Percentiles rank a stretch among this genome's conserved stretches.
Evolutionary conservation across 1,140 invertebrate species (phyloP).

Genomic region (Eubasilissa regina): DNA sequence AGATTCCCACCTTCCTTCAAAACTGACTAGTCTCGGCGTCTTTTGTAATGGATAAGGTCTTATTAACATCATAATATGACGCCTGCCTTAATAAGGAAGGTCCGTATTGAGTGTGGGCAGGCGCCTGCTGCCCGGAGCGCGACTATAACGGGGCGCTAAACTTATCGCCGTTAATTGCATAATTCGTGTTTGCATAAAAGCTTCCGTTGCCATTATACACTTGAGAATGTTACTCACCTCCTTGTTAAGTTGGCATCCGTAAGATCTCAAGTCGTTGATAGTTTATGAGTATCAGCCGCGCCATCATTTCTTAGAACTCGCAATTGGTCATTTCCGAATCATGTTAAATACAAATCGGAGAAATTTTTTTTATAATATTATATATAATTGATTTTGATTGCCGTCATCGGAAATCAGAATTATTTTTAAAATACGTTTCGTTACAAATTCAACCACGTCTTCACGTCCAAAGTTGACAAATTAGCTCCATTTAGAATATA

Average conservation of each 20-base stretch:
- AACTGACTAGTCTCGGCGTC: not conserved
- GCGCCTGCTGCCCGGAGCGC: not conserved
- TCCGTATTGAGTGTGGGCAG: slow-evolving; percentile 8
- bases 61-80: slow-evolving; percentile 57
- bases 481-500: slow-evolving; percentile 33
- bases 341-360: no score
- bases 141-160: slow-evolving; percentile 3
- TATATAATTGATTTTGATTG: no score
- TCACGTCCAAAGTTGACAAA: slow-evolving; percentile 26
- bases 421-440: not conserved
- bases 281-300: no score
- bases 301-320: no score
- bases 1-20: not conserved
- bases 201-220: slow-evolving; percentile 31
- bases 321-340: no score
- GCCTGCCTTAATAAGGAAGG: slow-evolving; percentile 52
- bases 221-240: slow-evolving; percentile 27
- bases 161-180: slow-evolving; percentile 26
- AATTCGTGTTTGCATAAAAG: slow-evolving; percentile 30
- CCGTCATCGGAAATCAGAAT: not conserved
- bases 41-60: slow-evolving; percentile 44
- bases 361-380: no score
- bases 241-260: no score
- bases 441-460: slow-evolving; percentile 16
- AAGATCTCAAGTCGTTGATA: no score